Evolutionary conservation across 2,888 invertebrate genomes (phyloP).

Genomic region (Callyntrura sp.): DNA sequence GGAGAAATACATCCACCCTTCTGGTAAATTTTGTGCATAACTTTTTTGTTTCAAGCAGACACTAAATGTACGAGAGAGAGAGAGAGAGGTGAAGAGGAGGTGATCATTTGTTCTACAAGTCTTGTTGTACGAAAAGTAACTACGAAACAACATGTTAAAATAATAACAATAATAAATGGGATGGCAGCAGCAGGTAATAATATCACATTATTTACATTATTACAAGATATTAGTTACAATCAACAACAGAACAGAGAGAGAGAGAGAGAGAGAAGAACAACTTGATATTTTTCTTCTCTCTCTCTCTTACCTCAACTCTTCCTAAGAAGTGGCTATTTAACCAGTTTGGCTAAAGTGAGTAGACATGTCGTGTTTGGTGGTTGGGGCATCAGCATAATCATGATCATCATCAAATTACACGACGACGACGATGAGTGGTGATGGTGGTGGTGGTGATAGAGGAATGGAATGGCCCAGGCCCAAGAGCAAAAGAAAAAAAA

Average conservation of each 20-base stretch:
- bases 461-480: neutral
- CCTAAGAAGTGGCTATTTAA: slow-evolving; percentile 62
- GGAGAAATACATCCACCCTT: too few relatives aligned
- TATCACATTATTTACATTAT: slow-evolving; percentile 31
- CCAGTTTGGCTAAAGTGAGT: slow-evolving; percentile 69
- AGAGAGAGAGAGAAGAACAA: too few relatives aligned
- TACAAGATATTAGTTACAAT: slow-evolving; percentile 23
- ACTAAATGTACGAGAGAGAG: too few relatives aligned
- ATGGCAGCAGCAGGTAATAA: too few relatives aligned
- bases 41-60: slow-evolving; percentile 28
- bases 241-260: slow-evolving; percentile 12
- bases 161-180: too few relatives aligned
- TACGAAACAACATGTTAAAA: too few relatives aligned
- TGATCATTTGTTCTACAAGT: too few relatives aligned
- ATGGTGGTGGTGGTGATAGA: too few relatives aligned
- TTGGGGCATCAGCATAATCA: too few relatives aligned
- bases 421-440: too few relatives aligned
- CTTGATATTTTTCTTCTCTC: neutral
- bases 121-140: too few relatives aligned
- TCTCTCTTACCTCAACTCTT: slow-evolving; percentile 35
- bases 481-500: neutral
- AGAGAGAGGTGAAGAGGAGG: too few relatives aligned
- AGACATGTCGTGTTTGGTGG: slow-evolving; percentile 62
- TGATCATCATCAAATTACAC: slow-evolving; percentile 49
- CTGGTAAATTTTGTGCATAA: slow-evolving; percentile 6